These are phyloP conservation scores for Branchipolynoe longqiensis DNA, from an alignment of 2,888 invertebrate genomes.

Conservation along the genomic window DNA sequence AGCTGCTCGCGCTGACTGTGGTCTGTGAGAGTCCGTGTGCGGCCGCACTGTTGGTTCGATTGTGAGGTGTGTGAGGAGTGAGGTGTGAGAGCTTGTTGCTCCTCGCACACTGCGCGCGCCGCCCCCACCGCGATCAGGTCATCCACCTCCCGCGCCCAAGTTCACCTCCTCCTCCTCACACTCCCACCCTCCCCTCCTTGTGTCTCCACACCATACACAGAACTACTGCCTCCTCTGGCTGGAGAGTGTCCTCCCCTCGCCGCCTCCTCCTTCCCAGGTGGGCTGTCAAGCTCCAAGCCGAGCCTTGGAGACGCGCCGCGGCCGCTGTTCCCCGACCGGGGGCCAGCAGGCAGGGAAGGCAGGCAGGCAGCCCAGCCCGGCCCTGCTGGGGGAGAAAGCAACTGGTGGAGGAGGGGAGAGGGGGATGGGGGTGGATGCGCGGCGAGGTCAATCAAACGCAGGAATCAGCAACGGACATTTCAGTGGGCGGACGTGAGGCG, in stretches of 20 bases:
- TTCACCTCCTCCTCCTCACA: background rate
- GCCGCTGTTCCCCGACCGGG: background rate
- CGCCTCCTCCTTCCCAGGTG: background rate
- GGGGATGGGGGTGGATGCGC: too few species aligned
- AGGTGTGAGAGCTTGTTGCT: slow-evolving; percentile 12
- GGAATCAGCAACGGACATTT: too few species aligned
- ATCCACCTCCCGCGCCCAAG: background rate
- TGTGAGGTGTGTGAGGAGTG: too few species aligned
- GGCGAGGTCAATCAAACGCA: too few species aligned
- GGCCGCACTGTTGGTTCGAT: too few species aligned
- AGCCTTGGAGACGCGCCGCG: background rate
- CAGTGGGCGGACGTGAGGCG: too few species aligned
- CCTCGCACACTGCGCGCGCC: background rate
- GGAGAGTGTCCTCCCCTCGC: background rate
- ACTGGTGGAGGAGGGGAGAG: background rate
- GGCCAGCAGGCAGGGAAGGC: background rate
- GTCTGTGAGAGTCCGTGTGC: too few species aligned
- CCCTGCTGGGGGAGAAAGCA: background rate
- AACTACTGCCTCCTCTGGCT: background rate
- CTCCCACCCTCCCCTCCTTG: background rate
- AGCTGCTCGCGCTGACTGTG: background rate
- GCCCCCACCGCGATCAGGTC: background rate
- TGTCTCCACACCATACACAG: too few species aligned
- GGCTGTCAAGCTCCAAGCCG: background rate
- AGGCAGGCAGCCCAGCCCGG: background rate